These are phyloP conservation scores for Sinopyrophorus schimmeli DNA, from an alignment of 2,888 invertebrate genomes.

Conservation along the genomic window DNA sequence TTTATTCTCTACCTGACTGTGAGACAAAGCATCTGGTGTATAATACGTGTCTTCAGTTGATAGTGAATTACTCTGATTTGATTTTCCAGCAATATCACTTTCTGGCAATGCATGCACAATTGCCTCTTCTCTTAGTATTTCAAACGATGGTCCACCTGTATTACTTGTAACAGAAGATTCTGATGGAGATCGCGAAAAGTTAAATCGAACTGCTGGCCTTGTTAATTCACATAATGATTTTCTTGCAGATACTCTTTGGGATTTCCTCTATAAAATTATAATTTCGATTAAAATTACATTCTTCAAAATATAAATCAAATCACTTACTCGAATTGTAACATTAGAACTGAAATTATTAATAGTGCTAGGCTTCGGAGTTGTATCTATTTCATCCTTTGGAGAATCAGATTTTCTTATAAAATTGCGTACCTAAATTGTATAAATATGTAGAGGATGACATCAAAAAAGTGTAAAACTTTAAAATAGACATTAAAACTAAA, in stretches of 20 bases:
- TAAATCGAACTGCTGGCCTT: conserved; percentile 35
- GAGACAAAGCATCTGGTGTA: conserved; percentile 40
- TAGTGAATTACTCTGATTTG: conserved; percentile 10
- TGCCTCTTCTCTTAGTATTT: conserved; percentile 17
- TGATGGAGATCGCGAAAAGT: conserved; percentile 21
- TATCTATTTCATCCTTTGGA: no score
- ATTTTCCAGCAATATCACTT: not conserved
- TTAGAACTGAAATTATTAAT: no score
- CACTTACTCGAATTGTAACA: no score
- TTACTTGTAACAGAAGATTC: conserved; percentile 22
- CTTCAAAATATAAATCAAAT: no score
- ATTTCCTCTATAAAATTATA: no score
- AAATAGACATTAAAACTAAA: no score
- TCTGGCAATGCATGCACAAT: conserved; percentile 11
- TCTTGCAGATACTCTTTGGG: conserved; percentile 40
- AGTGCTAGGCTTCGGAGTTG: no score
- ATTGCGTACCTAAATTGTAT: conserved; percentile 9
- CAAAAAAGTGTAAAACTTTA: conserved; percentile 10
- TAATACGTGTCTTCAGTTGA: conserved; percentile 39
- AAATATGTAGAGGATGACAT: conserved; percentile 1
- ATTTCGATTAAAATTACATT: no score
- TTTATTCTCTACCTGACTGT: conserved; percentile 1
- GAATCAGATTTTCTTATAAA: conserved; percentile 1
- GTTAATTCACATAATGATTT: conserved; percentile 39
- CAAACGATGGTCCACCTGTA: conserved; percentile 1